Evolutionary conservation across 2,888 invertebrate species (phyloP).

Genomic region (Drosophila anomalipes): DNA sequence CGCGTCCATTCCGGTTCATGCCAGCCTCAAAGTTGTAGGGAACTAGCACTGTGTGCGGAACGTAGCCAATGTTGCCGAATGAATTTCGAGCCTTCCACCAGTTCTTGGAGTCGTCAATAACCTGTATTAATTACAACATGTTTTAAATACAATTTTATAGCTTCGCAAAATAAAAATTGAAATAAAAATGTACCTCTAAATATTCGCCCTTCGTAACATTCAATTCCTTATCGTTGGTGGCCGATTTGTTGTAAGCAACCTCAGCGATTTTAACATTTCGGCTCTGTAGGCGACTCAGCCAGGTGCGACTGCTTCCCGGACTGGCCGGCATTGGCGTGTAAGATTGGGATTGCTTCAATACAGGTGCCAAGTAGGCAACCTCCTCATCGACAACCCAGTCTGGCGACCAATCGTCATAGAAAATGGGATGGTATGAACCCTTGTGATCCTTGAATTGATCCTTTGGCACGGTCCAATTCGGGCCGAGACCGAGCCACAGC

Average conservation of each 20-base stretch:
- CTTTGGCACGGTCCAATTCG: slow-evolving; percentile 96
- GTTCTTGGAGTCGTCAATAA: slow-evolving; percentile 97
- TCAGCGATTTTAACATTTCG: slow-evolving; percentile 92
- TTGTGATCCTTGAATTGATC: slow-evolving; percentile 97
- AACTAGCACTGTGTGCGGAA: slow-evolving; percentile 97
- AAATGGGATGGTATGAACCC: slow-evolving; percentile 96
- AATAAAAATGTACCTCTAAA: slow-evolving; percentile 90
- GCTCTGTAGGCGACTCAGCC: slow-evolving; percentile 89
- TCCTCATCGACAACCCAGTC: slow-evolving; percentile 94
- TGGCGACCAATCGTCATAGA: slow-evolving; percentile 98
- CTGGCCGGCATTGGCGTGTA: slow-evolving; percentile 43
- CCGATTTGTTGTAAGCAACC: slow-evolving; percentile 96
- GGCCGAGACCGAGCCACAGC: slow-evolving; percentile 97
- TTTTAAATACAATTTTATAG: neutral
- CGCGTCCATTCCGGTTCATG: slow-evolving; percentile 57
- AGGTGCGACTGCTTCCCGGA: slow-evolving; percentile 85
- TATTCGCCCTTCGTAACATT: slow-evolving; percentile 97
- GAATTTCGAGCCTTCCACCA: slow-evolving; percentile 98
- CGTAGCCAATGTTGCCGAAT: slow-evolving; percentile 95
- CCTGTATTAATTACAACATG: slow-evolving; percentile 86
- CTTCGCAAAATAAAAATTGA: neutral
- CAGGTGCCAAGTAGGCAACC: slow-evolving; percentile 86
- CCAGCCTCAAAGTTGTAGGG: slow-evolving; percentile 86
- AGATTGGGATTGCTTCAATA: slow-evolving; percentile 71
- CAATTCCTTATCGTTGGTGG: slow-evolving; percentile 98